phyloP scores from a whole-genome alignment of 2,888 invertebrate genomes.

The Anoplius nigerrimus region DNA sequence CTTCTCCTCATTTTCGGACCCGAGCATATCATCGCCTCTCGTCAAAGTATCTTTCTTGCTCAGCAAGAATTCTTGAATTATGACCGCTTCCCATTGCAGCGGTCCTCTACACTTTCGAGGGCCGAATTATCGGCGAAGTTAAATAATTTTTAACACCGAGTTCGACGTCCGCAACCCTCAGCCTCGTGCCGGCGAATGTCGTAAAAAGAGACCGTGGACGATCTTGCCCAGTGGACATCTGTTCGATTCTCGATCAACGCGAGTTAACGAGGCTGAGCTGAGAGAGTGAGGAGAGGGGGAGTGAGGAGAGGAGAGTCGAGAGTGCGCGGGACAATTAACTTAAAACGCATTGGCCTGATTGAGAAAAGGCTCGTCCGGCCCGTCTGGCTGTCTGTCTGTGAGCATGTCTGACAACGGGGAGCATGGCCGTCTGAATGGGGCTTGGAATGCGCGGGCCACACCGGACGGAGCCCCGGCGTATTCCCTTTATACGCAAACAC shows the following conservation, averaged over 20 bases:
- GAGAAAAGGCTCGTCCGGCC: slow-evolving; percentile 57
- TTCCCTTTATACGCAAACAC: slow-evolving; percentile 63
- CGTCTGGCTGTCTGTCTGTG: slow-evolving; percentile 67
- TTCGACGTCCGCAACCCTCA: too few species aligned
- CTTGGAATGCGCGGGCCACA: slow-evolving; percentile 63
- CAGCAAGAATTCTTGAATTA: too few species aligned
- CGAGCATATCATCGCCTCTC: too few species aligned
- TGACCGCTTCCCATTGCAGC: too few species aligned
- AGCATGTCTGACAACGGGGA: slow-evolving; percentile 68
- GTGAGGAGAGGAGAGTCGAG: neutral
- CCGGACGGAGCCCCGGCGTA: slow-evolving; percentile 37
- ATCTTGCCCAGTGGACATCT: neutral
- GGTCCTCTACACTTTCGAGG: neutral
- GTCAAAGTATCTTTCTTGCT: too few species aligned
- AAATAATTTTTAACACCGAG: too few species aligned
- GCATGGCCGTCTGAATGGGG: slow-evolving; percentile 67
- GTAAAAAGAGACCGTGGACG: too few species aligned
- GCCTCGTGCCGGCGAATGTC: too few species aligned
- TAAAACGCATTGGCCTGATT: slow-evolving; percentile 62
- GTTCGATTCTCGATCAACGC: slow-evolving; percentile 10
- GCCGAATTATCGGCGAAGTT: too few species aligned
- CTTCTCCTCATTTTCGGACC: neutral
- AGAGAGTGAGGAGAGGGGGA: slow-evolving; percentile 9
- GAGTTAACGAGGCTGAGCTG: slow-evolving; percentile 29
- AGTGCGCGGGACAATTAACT: slow-evolving; percentile 61